Conservation (phyloP, 2,113 vertebrate species). For the Cynopterus brachyotis region DNA sequence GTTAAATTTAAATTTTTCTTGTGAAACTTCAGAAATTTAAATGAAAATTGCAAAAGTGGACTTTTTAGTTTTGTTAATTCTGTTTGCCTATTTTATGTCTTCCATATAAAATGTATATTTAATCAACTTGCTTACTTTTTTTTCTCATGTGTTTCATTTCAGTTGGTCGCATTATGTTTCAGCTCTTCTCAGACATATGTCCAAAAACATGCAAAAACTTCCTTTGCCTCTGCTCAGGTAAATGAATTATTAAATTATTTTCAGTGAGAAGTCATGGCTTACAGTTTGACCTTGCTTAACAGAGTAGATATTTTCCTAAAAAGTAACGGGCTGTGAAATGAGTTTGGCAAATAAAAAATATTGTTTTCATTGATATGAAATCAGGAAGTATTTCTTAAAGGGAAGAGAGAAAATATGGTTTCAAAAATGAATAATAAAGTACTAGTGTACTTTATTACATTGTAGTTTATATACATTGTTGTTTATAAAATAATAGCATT, state of each 20-base stretch:
- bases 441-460: too few species aligned
- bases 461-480: neutral
- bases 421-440: constrained; percentile 24
- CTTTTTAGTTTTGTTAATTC: neutral
- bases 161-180: constrained; percentile 99
- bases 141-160: constrained; percentile 60
- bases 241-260: constrained; percentile 69
- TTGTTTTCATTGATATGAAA: neutral
- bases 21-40: neutral
- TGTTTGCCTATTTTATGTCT: neutral
- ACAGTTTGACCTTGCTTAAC: constrained; percentile 17
- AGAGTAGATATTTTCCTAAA: constrained; percentile 21
- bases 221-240: constrained; percentile 96
- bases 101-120: neutral
- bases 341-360: constrained; percentile 12
- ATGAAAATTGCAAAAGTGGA: neutral
- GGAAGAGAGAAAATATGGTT: neutral
- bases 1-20: neutral
- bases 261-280: neutral
- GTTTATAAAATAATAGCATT: neutral
- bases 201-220: constrained; percentile 99
- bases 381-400: constrained; percentile 36
- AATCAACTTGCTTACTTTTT: constrained; percentile 36
- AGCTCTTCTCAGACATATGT: constrained; percentile 97
- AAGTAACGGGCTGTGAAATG: neutral